Conservation (phyloP, 2,797 vertebrate species). For the Labeo calbasu region DNA sequence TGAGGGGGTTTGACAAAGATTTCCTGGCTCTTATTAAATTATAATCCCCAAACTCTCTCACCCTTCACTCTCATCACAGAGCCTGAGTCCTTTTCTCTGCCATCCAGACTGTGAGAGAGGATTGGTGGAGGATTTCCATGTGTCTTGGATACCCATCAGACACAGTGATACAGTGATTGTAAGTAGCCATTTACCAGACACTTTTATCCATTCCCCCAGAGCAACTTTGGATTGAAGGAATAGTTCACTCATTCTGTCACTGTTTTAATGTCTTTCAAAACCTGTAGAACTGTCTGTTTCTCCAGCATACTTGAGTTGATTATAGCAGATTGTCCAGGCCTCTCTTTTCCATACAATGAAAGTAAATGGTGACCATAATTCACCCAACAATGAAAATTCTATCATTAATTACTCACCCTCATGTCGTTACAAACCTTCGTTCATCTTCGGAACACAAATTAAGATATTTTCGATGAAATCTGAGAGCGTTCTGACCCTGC, state of each 20-base stretch:
- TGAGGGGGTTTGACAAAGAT: constrained; percentile 79
- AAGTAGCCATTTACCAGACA: constrained; percentile 7
- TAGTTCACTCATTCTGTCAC: not conserved
- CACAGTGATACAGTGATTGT: constrained; percentile 11
- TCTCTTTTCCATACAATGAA: not conserved
- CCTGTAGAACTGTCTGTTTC: not conserved
- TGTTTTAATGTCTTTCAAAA: not conserved
- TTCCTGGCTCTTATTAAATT: constrained; percentile 84
- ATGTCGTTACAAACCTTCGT: too few relatives aligned
- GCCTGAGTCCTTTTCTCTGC: constrained; percentile 69
- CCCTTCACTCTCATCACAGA: constrained; percentile 66
- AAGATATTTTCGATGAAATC: too few relatives aligned
- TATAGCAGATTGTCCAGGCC: not conserved
- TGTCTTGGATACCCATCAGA: constrained; percentile 47
- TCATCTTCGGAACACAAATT: too few relatives aligned
- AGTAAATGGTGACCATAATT: not conserved
- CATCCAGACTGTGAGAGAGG: constrained; percentile 62
- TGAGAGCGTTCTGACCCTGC: too few relatives aligned
- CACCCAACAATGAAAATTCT: too few relatives aligned
- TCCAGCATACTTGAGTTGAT: not conserved
- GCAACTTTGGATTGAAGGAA: not conserved
- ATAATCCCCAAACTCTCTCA: constrained; percentile 75
- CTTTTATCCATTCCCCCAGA: constrained; percentile 2
- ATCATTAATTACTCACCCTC: too few relatives aligned
- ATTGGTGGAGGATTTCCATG: constrained; percentile 53